Conservation (phyloP, 2,888 invertebrate species). For the Macrophya annulata region DNA sequence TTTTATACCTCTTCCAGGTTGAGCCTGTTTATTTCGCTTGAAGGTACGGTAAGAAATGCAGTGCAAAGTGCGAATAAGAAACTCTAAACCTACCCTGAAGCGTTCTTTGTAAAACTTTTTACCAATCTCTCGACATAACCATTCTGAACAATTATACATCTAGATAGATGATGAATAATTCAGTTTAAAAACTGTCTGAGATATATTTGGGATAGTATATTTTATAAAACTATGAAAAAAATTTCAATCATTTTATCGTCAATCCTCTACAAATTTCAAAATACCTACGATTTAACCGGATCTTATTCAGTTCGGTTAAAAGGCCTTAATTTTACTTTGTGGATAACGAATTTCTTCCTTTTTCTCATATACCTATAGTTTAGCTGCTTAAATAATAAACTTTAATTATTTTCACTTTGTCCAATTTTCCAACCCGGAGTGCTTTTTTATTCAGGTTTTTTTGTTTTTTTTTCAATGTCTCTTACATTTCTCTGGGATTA, state of each 20-base stretch:
- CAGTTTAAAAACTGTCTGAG: conserved; percentile 7
- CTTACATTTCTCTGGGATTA: background rate
- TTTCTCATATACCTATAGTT: background rate
- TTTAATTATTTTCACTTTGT: conserved; percentile 21
- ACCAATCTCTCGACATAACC: conserved; percentile 9
- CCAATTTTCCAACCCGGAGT: background rate
- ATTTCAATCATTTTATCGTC: background rate
- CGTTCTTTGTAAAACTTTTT: conserved; percentile 31
- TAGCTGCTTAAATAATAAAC: background rate
- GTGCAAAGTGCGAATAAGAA: conserved; percentile 26
- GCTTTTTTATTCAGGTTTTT: background rate
- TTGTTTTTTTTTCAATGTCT: background rate
- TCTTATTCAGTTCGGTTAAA: conserved; percentile 5
- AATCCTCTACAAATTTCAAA: background rate
- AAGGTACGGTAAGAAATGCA: conserved; percentile 31
- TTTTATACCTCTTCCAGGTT: background rate
- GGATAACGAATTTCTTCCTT: background rate
- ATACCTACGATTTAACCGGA: background rate
- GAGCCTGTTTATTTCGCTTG: conserved; percentile 37
- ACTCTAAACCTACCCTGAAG: background rate
- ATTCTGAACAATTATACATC: background rate
- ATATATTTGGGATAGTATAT: background rate
- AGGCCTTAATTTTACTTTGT: background rate
- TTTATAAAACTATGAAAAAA: background rate
- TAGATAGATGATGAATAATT: conserved; percentile 12